These are phyloP conservation scores for Sitophilus oryzae DNA, from an alignment of 1,140 invertebrate genomes.

Conservation along the genomic window DNA sequence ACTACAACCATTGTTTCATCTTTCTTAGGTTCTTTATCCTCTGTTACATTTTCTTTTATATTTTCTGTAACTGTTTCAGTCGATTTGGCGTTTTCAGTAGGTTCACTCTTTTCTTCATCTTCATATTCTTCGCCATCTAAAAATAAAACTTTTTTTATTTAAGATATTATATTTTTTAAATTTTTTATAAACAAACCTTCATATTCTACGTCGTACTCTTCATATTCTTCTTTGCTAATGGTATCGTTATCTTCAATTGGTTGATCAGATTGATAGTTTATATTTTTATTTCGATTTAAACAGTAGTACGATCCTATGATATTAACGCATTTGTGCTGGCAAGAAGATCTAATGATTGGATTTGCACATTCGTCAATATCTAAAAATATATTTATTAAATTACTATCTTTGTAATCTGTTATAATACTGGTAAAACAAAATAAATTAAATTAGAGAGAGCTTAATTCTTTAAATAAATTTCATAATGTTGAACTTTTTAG, in stretches of 20 bases:
- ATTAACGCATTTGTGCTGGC: slow-evolving; percentile 23
- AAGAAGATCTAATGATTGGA: slow-evolving; percentile 12
- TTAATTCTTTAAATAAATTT: too few species aligned
- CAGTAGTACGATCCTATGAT: slow-evolving; percentile 25
- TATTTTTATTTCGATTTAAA: not conserved
- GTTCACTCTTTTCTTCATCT: slow-evolving; percentile 15
- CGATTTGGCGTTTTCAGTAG: not conserved
- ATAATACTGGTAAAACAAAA: not conserved
- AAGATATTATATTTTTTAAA: not conserved
- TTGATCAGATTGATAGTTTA: slow-evolving; percentile 21
- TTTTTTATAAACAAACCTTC: slow-evolving; percentile 13
- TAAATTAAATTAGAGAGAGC: too few species aligned
- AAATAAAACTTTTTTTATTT: slow-evolving; percentile 2
- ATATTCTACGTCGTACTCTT: slow-evolving; percentile 30
- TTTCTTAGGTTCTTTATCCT: slow-evolving; percentile 4
- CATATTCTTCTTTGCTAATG: slow-evolving; percentile 12
- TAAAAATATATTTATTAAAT: slow-evolving; percentile 8
- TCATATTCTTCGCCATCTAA: slow-evolving; percentile 14
- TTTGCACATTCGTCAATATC: slow-evolving; percentile 27
- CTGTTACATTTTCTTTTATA: not conserved
- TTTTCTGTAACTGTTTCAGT: not conserved
- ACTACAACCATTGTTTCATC: not conserved
- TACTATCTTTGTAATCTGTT: not conserved
- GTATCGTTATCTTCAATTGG: slow-evolving; percentile 9
- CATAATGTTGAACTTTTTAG: too few species aligned